Evolutionary conservation across 2,888 invertebrate species (phyloP), one percentile per base, ranked within the genome.

Genomic region (Drosophila gaucha): DNA sequence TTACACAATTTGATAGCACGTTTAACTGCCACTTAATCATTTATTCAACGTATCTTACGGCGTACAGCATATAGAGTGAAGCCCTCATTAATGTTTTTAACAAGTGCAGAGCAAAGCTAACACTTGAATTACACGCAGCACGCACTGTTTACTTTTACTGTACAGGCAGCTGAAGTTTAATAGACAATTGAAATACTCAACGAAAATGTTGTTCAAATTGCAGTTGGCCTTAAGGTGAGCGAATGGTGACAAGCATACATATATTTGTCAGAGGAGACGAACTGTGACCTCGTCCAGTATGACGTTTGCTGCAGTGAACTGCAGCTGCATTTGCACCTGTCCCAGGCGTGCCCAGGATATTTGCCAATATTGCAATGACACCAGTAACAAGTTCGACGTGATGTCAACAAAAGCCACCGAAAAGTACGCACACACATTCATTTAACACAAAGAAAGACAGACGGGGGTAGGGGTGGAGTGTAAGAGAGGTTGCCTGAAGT

Each of bases 381-480:
- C 66, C 68, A 59, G 64, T 74, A 86, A 74, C 76, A 78, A 76
- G 72, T 72, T 68, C 78, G 65, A 86, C 83, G 86, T 83, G 80
- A 78, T 86, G 83, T 76, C 83, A 83, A 76, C 86, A 84, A 71
- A 78, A 69, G 76, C 51, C 63, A 71, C 55, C 55, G 46, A 67
- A 35, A 43, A 49, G 46, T 66, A 43, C 49, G 57, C 46, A 38
- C 58, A 59, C 28, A 54, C 52, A 51, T 51, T 24, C 30, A 63
- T 36, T 49, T 39, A 36, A 26, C 47, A 30, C 22, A 57, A 14
- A 38, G 16, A 50, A 1, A 2, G 22, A 5, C 14, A 33, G 9
- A 1, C 4, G 1, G 18, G 1, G 14, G 3, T 10, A 2, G n/a
- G 3, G n/a, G 8, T 2, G n/a, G 8, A 2, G 14, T 16, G 5